Base-by-base conservation (phyloP, 2,113 vertebrate genomes). In the Oncorhynchus kisutch region DNA sequence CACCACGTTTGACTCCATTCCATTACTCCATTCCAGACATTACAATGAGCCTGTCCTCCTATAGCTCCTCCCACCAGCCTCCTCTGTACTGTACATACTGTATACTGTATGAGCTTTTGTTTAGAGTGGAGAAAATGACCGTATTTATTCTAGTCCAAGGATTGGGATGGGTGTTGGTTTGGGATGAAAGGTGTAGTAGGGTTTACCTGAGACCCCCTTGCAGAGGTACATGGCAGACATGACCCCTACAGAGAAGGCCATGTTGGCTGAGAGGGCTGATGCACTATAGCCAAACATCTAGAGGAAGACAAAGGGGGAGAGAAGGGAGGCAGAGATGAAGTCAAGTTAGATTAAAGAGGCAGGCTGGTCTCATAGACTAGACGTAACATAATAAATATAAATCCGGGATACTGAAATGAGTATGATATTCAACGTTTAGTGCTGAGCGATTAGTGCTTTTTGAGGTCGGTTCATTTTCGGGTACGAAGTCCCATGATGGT, bases 161-260 rank as follows among this genome's bases (percentile, higher is more conserved):
- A 64, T 64, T 64, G 31, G 65, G 65, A 25, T 67, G 65, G 25
- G 22, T 5, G 25, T 29, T 67, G 67, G 13, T 34, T 29, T 31
- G 29, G 31, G 27, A 54, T 9, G 12, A 49, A 60, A 4, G 31
- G 5, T 48, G 49, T 34, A 12, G 18, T 16, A 24, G 13, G 57
- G 74, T 65, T 76, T 84, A 97, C 96, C 95, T 71, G 96, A 93
- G 73, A 97, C 90, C 4, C 93, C 95, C 3, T 94, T 95, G 0
- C 85, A 93, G 0, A 88, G 86, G 51, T 96, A 94, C 87, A 95
- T 83, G 62, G 94, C 94, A 0, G 93, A 82, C 81, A 92, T 94
- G 5, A 97, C 92, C 0, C 92, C 94, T 66, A 96, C 83, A 59
- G 96, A 88, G 0, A 95, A 94, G 2, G 90, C 93, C 85, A 97